phyloP scores from a whole-genome alignment of 2,888 invertebrate genomes.

The Arge pagana region DNA sequence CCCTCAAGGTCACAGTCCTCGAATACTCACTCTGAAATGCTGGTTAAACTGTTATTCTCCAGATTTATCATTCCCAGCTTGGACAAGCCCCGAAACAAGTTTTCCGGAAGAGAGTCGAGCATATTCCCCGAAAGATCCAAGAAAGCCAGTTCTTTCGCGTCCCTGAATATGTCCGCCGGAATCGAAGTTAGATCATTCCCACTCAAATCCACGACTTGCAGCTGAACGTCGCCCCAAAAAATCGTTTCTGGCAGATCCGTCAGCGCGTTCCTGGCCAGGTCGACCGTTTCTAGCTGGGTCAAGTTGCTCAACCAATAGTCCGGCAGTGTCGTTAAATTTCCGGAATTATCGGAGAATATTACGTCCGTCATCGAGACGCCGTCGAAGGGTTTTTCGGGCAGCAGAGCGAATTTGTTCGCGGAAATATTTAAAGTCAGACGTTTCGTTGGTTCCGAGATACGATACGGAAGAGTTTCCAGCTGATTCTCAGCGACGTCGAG shows the following conservation, averaged over 20 bases:
- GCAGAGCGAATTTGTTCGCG: constrained; percentile 68
- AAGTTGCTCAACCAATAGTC: constrained; percentile 66
- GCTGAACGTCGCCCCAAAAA: constrained; percentile 64
- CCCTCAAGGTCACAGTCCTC: no score
- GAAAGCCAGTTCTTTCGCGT: constrained; percentile 65
- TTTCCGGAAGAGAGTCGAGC: constrained; percentile 64
- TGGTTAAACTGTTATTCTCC: constrained; percentile 66
- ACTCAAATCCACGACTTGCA: constrained; percentile 67
- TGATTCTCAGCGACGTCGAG: no score
- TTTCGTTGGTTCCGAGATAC: no score
- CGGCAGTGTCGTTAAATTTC: constrained; percentile 64
- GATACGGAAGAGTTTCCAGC: no score
- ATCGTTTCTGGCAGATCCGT: constrained; percentile 65
- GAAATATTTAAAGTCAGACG: constrained; percentile 70
- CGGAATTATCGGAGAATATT: constrained; percentile 45
- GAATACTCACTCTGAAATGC: constrained; percentile 64
- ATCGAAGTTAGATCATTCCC: constrained; percentile 61
- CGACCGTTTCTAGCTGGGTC: constrained; percentile 62
- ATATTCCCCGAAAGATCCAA: constrained; percentile 72
- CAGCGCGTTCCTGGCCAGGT: constrained; percentile 65
- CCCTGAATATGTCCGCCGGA: constrained; percentile 67
- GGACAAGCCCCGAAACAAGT: constrained; percentile 64
- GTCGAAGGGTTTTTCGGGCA: constrained; percentile 66
- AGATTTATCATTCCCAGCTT: constrained; percentile 67
- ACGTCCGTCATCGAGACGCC: constrained; percentile 64